A percentile compares a stretch with the other conserved stretches of the same genome.
These are phyloP conservation scores for Dasypus novemcinctus DNA, from an alignment of 2,113 vertebrate genomes.

Conservation along the genomic window DNA sequence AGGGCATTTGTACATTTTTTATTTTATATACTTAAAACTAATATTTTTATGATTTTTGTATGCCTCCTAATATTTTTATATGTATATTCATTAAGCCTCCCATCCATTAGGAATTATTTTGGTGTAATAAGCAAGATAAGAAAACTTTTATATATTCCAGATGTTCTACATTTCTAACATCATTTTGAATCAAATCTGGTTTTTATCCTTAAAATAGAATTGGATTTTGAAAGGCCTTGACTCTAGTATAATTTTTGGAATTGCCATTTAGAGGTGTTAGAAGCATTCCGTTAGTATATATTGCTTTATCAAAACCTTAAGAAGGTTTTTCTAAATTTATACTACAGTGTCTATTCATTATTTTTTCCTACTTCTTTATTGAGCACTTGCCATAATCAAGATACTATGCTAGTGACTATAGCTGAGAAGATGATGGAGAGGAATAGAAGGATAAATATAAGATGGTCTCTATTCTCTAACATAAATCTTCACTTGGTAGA, in stretches of 20 bases:
- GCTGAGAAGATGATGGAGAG: not conserved
- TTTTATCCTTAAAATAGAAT: not conserved
- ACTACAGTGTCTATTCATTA: not conserved
- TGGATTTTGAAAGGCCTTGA: not conserved
- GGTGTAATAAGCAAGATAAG: not conserved
- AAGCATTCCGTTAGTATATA: not conserved
- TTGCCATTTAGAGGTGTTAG: not conserved
- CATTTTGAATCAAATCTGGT: not conserved
- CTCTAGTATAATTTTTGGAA: not conserved
- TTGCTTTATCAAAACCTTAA: not conserved
- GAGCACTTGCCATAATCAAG: not conserved
- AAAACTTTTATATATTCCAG: not conserved
- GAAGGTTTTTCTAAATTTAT: not conserved
- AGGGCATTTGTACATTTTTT: not conserved
- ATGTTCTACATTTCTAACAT: not conserved
- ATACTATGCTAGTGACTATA: accelerated
- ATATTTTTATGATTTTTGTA: not conserved
- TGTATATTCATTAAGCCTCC: not conserved
- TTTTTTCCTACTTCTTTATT: not conserved
- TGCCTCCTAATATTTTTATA: not conserved
- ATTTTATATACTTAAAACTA: not conserved
- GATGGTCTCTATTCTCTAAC: not conserved
- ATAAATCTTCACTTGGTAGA: not conserved
- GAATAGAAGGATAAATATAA: not conserved
- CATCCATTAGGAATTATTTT: not conserved